A percentile compares a stretch with the other conserved stretches of the same genome.
These are phyloP conservation scores for Cactoblastis cactorum DNA, from an alignment of 2,888 invertebrate genomes.

Conservation along the genomic window DNA sequence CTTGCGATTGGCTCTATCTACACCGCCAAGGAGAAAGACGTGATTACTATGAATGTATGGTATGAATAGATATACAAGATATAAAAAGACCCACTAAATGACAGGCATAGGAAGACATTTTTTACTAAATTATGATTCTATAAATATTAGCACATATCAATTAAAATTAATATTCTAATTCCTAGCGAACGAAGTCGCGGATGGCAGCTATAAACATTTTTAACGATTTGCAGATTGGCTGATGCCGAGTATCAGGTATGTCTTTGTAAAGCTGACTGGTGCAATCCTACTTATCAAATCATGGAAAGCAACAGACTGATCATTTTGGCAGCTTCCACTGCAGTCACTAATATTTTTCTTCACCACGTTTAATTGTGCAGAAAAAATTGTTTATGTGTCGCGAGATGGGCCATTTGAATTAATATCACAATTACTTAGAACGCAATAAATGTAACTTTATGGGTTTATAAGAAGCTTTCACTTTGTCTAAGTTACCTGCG, in stretches of 20 bases:
- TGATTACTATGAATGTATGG: too few relatives aligned
- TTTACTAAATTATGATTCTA: too few relatives aligned
- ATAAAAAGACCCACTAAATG: too few relatives aligned
- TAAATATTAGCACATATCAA: too few relatives aligned
- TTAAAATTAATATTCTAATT: too few relatives aligned
- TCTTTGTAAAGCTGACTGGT: constrained; percentile 65
- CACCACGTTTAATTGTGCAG: not conserved
- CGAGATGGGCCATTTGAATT: not conserved
- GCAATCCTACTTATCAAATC: constrained; percentile 33
- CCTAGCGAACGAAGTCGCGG: too few relatives aligned
- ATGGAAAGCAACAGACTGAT: not conserved
- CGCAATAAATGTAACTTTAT: constrained; percentile 69
- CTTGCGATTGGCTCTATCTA: too few relatives aligned
- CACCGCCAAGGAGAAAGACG: too few relatives aligned
- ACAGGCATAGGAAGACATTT: too few relatives aligned
- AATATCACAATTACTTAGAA: constrained; percentile 30
- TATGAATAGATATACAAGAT: too few relatives aligned
- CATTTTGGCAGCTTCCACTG: not conserved
- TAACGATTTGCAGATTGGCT: constrained; percentile 38
- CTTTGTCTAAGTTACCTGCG: constrained; percentile 68
- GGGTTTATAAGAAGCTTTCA: constrained; percentile 73
- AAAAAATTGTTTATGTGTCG: not conserved
- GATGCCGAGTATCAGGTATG: constrained; percentile 64
- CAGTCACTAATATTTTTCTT: not conserved
- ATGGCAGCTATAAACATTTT: too few relatives aligned